A percentile compares a stretch with the other conserved stretches of the same genome.
phyloP scores from a whole-genome alignment of 2,888 invertebrate species.

The Artemia sinica region DNA sequence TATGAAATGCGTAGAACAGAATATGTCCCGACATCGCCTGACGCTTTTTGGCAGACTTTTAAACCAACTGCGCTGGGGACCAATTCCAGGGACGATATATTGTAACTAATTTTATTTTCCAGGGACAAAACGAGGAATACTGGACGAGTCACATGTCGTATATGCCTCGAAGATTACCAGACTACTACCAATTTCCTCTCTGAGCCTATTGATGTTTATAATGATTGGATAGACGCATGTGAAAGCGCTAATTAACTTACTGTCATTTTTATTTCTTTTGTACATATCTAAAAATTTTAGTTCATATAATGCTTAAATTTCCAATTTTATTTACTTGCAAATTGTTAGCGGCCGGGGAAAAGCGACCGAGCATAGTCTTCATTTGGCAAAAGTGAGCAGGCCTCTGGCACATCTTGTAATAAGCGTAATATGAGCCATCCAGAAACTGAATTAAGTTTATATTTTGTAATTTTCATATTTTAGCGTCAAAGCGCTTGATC shows the following conservation, averaged over 20 bases:
- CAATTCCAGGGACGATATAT: background rate
- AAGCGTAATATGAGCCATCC: no score
- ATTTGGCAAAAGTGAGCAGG: no score
- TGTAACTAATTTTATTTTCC: constrained; percentile 25
- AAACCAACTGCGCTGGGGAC: background rate
- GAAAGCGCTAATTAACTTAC: constrained; percentile 63
- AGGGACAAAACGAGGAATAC: constrained; percentile 91
- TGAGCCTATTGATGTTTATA: constrained; percentile 94
- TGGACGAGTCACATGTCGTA: constrained; percentile 81
- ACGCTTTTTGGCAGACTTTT: background rate
- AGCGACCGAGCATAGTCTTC: no score
- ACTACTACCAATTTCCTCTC: constrained; percentile 88
- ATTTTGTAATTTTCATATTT: no score
- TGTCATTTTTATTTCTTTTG: constrained; percentile 27
- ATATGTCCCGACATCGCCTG: no score
- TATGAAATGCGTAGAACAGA: background rate
- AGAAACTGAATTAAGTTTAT: no score
- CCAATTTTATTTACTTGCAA: no score
- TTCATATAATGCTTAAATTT: no score
- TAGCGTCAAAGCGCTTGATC: no score
- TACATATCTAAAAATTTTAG: no score
- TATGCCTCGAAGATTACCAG: constrained; percentile 91
- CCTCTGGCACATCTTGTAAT: no score
- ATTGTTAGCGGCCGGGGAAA: no score
- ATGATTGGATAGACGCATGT: constrained; percentile 99